These are phyloP conservation scores for Chanos chanos DNA, from an alignment of 2,797 vertebrate genomes.

Conservation along the genomic window DNA sequence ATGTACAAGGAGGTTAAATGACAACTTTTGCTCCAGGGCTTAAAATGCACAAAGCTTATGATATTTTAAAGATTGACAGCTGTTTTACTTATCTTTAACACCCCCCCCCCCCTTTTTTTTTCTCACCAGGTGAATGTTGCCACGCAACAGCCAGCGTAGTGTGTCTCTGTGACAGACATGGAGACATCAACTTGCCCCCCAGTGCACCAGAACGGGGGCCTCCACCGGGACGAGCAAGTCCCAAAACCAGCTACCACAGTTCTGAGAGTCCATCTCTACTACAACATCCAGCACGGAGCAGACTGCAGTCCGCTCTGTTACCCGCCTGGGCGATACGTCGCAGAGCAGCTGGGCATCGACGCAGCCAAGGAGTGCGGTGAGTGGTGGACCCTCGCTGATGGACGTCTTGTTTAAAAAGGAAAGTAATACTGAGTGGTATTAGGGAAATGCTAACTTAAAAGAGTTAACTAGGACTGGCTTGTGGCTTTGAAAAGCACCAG, in stretches of 20 bases:
- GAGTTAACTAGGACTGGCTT: too few species aligned
- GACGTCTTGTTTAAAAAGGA: background rate
- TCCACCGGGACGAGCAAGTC: conserved; percentile 53
- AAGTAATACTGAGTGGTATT: background rate
- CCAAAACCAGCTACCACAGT: conserved; percentile 47
- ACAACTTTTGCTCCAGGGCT: too few species aligned
- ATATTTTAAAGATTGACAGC: background rate
- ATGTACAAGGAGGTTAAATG: too few species aligned
- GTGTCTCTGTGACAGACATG: conserved; percentile 52
- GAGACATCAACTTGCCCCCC: conserved; percentile 56
- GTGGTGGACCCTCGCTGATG: conserved; percentile 37
- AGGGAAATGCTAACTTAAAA: too few species aligned
- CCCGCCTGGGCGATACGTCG: conserved; percentile 70
- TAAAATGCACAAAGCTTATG: too few species aligned
- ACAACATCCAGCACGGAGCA: conserved; percentile 43
- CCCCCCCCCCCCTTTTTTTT: background rate
- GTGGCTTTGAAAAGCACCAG: too few species aligned
- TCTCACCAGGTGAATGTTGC: conserved; percentile 46
- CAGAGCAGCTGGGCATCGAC: conserved; percentile 69
- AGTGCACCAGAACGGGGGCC: conserved; percentile 68
- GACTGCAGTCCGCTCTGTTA: conserved; percentile 57
- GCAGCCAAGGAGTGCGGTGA: conserved; percentile 73
- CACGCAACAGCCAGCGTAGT: background rate
- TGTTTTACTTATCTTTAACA: background rate
- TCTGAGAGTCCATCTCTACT: conserved; percentile 68